Evolutionary conservation across 2,888 invertebrate genomes (phyloP).

Genomic region (Tipula lateralis): DNA sequence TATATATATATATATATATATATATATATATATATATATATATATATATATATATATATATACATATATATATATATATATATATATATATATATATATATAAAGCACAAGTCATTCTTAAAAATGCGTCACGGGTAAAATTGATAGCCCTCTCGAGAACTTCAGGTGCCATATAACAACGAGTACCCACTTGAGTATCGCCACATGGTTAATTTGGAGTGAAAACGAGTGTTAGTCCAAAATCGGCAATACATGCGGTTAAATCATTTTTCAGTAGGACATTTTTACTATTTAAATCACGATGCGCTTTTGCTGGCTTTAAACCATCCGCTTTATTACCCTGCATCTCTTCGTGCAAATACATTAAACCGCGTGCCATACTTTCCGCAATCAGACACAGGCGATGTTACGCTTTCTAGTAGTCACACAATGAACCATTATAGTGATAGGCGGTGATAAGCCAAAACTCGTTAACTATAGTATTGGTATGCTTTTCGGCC

Average conservation of each 20-base stretch:
- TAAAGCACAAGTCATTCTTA: conserved; percentile 92
- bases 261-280: conserved; percentile 86
- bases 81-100: conserved; percentile 83
- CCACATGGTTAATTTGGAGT: conserved; percentile 83
- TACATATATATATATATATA: conserved; percentile 37
- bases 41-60: not conserved
- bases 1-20: too few species aligned
- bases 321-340: conserved; percentile 54
- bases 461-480: conserved; percentile 85
- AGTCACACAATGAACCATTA: conserved; percentile 89
- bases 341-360: conserved; percentile 86
- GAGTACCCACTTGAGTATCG: conserved; percentile 87
- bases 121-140: conserved; percentile 89
- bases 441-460: conserved; percentile 91
- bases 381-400: conserved; percentile 80
- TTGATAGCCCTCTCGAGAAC: conserved; percentile 94
- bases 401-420: conserved; percentile 87
- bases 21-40: conserved; percentile 49
- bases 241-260: conserved; percentile 94
- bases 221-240: conserved; percentile 91
- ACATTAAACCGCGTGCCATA: conserved; percentile 86
- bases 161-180: conserved; percentile 94
- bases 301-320: conserved; percentile 93
- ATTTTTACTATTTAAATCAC: conserved; percentile 98
- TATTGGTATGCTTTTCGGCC: conserved; percentile 83